phyloP scores from a whole-genome alignment of 2,113 vertebrate species.

The Macrotus californicus region DNA sequence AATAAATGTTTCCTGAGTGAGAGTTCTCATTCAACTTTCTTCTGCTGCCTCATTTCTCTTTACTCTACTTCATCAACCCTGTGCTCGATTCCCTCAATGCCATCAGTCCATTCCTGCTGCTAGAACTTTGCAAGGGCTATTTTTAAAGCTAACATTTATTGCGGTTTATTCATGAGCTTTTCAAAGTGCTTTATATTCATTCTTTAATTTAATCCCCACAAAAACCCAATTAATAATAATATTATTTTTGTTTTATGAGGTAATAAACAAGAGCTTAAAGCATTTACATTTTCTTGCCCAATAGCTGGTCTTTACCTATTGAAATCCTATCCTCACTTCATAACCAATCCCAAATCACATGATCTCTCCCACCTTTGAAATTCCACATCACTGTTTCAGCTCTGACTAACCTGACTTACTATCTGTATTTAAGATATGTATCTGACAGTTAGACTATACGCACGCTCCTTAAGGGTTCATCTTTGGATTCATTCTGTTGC shows the following conservation, averaged over 20 bases:
- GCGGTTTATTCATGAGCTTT: background rate
- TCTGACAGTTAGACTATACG: background rate
- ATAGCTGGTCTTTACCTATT: background rate
- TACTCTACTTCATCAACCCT: background rate
- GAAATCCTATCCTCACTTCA: background rate
- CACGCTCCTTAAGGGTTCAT: background rate
- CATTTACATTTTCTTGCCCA: background rate
- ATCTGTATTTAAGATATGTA: background rate
- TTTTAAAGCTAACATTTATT: constrained; percentile 25
- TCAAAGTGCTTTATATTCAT: background rate
- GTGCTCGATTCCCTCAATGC: background rate
- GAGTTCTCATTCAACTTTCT: background rate
- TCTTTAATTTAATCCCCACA: constrained; percentile 4
- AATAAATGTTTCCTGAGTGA: background rate
- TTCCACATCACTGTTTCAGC: background rate
- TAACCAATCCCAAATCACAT: background rate
- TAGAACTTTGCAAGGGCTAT: background rate
- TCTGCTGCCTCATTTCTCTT: background rate
- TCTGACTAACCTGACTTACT: background rate
- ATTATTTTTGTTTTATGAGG: background rate
- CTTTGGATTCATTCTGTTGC: background rate
- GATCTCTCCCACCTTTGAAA: background rate
- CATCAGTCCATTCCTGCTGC: background rate
- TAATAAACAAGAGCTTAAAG: constrained; percentile 21
- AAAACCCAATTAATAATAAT: background rate